These are phyloP conservation scores for Hassar affinis DNA, from an alignment of 2,113 vertebrate genomes.

Conservation along the genomic window DNA sequence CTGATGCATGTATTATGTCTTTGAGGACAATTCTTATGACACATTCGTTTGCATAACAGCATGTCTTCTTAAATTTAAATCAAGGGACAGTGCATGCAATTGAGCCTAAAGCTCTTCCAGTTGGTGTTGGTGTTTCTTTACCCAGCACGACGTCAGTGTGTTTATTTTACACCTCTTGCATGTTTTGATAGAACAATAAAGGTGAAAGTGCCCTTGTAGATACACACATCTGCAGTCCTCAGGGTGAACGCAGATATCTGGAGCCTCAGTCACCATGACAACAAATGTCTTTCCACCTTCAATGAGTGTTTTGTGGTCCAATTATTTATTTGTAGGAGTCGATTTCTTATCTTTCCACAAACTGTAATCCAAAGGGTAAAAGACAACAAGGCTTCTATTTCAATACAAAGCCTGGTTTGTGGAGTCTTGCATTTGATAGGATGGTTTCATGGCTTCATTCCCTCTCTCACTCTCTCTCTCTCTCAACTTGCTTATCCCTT, in stretches of 20 bases:
- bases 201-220: conserved; percentile 44
- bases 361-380: conserved; percentile 1
- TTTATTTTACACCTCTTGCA: conserved; percentile 17
- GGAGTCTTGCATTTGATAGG: conserved; percentile 3
- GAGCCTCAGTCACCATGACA: conserved; percentile 60
- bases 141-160: conserved; percentile 1
- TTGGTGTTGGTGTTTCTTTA: conserved; percentile 1
- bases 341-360: conserved; percentile 37
- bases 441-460: not conserved
- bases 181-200: conserved; percentile 38
- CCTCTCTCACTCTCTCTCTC: not conserved
- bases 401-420: not conserved
- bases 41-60: not conserved
- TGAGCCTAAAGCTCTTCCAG: not conserved
- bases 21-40: not conserved
- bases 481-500: not conserved
- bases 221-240: conserved; percentile 48
- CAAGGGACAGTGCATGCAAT: not conserved
- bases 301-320: conserved; percentile 52
- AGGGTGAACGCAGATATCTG: conserved; percentile 54
- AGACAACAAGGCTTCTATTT: conserved; percentile 19
- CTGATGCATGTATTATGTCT: not conserved
- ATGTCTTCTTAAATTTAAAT: not conserved
- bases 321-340: conserved; percentile 49
- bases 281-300: conserved; percentile 47